Evolutionary conservation across 2,113 vertebrate genomes (phyloP).

Genomic region (Lynx canadensis): DNA sequence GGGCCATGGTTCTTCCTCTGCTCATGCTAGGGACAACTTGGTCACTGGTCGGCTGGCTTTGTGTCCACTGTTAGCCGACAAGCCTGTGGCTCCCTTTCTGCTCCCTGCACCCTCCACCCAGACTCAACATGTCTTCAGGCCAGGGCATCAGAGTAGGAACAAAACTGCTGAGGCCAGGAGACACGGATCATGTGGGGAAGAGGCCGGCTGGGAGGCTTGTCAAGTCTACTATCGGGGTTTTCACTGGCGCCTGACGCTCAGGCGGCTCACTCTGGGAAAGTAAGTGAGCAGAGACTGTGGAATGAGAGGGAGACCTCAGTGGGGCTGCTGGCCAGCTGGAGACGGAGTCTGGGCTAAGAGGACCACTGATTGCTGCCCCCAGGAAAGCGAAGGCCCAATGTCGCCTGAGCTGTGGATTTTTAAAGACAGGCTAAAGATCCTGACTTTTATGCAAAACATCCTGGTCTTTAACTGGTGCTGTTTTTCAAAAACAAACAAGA

Average conservation of each 20-base stretch:
- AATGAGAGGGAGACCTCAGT: neutral
- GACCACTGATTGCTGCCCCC: accelerated
- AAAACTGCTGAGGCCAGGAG: neutral
- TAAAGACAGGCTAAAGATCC: neutral
- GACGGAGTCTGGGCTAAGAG: neutral
- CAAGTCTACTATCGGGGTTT: neutral
- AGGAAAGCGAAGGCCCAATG: neutral
- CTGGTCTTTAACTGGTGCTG: neutral
- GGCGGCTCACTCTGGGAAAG: neutral
- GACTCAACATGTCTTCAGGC: neutral
- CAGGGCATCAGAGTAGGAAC: too few species aligned
- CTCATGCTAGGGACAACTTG: neutral
- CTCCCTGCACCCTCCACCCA: neutral
- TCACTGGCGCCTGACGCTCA: neutral
- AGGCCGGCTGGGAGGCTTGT: neutral
- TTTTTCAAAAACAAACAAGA: neutral
- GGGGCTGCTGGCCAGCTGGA: neutral
- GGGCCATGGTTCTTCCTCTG: neutral
- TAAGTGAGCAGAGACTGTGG: neutral
- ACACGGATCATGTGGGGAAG: accelerated
- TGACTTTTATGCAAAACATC: neutral
- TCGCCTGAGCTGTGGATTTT: neutral
- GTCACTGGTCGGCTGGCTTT: neutral
- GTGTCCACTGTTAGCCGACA: neutral
- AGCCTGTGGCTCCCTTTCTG: neutral